Percentiles rank a stretch among this genome's conserved stretches.
Evolutionary conservation across 2,113 vertebrate genomes (phyloP).

Genomic region (Talpa occidentalis): DNA sequence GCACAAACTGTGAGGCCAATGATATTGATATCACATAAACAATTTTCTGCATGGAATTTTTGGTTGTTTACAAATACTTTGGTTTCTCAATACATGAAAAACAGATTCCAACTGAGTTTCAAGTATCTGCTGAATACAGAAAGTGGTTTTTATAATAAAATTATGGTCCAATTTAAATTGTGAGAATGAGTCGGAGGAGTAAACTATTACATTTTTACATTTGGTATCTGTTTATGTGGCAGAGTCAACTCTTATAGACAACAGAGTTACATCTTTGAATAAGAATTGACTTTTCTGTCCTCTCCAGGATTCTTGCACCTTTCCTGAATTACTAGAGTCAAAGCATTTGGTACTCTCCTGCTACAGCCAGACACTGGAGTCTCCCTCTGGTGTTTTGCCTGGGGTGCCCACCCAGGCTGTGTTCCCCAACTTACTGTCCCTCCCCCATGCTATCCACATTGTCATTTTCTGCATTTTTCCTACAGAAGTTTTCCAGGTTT

Average conservation of each 20-base stretch:
- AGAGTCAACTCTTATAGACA: not conserved
- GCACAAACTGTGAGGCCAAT: not conserved
- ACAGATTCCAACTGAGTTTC: slow-evolving; percentile 25
- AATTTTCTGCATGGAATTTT: not conserved
- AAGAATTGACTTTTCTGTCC: not conserved
- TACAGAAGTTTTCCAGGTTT: not conserved
- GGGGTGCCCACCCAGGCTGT: not conserved
- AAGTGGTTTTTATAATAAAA: slow-evolving; percentile 5
- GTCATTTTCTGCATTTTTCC: not conserved
- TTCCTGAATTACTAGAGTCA: not conserved
- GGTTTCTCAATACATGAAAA: slow-evolving; percentile 26
- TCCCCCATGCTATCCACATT: not conserved
- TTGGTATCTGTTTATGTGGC: not conserved
- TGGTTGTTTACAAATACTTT: not conserved
- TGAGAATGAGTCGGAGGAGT: not conserved
- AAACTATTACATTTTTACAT: not conserved
- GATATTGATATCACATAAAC: not conserved
- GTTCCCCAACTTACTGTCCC: not conserved
- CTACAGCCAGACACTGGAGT: not conserved
- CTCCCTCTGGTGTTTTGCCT: rapidly evolving
- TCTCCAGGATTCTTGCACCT: not conserved
- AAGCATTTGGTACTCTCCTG: not conserved
- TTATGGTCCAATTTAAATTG: not conserved
- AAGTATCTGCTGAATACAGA: slow-evolving; percentile 4
- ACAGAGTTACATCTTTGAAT: not conserved